These are phyloP conservation scores for Neoscelio sp. DNA, from an alignment of 2,888 invertebrate genomes.

Conservation along the genomic window DNA sequence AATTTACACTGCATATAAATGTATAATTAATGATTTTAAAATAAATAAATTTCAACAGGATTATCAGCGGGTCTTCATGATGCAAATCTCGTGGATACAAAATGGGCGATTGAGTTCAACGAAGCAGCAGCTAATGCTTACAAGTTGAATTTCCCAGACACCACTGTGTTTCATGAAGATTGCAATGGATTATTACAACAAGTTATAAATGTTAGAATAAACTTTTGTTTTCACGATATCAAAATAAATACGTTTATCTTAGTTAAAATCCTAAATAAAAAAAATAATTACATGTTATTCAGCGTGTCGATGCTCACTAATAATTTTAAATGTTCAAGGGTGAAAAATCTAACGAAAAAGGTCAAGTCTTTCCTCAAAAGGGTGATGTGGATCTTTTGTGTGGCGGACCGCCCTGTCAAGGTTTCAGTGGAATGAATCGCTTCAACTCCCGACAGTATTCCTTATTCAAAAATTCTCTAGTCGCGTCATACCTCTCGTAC, in stretches of 20 bases:
- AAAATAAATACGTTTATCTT: not conserved
- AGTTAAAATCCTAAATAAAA: not conserved
- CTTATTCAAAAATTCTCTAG: slow-evolving; percentile 92
- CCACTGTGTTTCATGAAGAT: slow-evolving; percentile 92
- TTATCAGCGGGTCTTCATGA: slow-evolving; percentile 90
- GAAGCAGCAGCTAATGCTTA: slow-evolving; percentile 92
- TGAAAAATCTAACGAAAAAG: slow-evolving; percentile 83
- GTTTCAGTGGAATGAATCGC: slow-evolving; percentile 95
- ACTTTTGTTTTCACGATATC: not conserved
- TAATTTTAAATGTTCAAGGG: slow-evolving; percentile 80
- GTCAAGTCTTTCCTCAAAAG: slow-evolving; percentile 87
- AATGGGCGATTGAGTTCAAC: slow-evolving; percentile 93
- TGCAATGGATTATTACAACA: slow-evolving; percentile 89
- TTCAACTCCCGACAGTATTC: slow-evolving; percentile 94
- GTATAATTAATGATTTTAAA: slow-evolving; percentile 15
- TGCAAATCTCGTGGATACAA: slow-evolving; percentile 88
- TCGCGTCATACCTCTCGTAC: slow-evolving; percentile 92
- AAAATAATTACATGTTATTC: too few relatives aligned
- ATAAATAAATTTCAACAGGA: slow-evolving; percentile 81
- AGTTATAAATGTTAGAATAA: slow-evolving; percentile 86
- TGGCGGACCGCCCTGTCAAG: slow-evolving; percentile 95
- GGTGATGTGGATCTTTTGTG: slow-evolving; percentile 93
- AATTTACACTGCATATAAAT: too few relatives aligned
- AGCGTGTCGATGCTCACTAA: too few relatives aligned
- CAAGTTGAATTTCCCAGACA: slow-evolving; percentile 89